Conservation (phyloP, 1,140 invertebrate species). For the Brachionus koreanus region DNA sequence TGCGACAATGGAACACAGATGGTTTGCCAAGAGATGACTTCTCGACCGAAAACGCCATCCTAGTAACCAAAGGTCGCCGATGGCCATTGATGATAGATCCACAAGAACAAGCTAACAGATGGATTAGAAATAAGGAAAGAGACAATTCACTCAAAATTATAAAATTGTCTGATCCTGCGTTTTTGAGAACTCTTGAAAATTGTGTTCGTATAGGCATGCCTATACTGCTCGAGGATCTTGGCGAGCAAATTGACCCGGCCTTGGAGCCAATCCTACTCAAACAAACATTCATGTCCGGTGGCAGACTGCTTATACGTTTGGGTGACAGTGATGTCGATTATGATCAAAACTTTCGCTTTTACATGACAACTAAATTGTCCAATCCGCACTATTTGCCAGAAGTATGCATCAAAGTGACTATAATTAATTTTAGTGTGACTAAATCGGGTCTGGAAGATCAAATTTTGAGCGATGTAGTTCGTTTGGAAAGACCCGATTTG, state of each 20-base stretch:
- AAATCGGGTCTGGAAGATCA: constrained; percentile 62
- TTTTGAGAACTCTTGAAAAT: constrained; percentile 56
- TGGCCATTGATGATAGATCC: constrained; percentile 87
- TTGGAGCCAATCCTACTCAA: constrained; percentile 57
- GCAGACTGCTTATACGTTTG: constrained; percentile 46
- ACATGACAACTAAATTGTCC: constrained; percentile 59
- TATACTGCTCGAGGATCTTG: constrained; percentile 58
- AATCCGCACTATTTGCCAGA: constrained; percentile 59
- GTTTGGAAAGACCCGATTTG: constrained; percentile 47
- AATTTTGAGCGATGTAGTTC: constrained; percentile 57
- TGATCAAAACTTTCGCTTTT: constrained; percentile 56
- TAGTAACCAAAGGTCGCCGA: constrained; percentile 71
- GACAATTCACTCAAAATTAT: constrained; percentile 57
- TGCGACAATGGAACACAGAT: constrained; percentile 75
- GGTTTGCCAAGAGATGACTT: constrained; percentile 75
- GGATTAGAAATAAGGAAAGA: constrained; percentile 56
- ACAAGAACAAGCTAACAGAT: constrained; percentile 70
- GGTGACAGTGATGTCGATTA: constrained; percentile 57
- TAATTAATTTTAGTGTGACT: constrained; percentile 60
- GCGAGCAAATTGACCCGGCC: constrained; percentile 57
- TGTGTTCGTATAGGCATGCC: constrained; percentile 59
- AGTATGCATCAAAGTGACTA: constrained; percentile 59
- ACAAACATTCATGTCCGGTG: constrained; percentile 49
- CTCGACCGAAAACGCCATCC: constrained; percentile 79
- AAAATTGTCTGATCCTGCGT: constrained; percentile 55